Conservation (phyloP, 2,888 invertebrate genomes). For the Amblyjoppa fuscipennis region DNA sequence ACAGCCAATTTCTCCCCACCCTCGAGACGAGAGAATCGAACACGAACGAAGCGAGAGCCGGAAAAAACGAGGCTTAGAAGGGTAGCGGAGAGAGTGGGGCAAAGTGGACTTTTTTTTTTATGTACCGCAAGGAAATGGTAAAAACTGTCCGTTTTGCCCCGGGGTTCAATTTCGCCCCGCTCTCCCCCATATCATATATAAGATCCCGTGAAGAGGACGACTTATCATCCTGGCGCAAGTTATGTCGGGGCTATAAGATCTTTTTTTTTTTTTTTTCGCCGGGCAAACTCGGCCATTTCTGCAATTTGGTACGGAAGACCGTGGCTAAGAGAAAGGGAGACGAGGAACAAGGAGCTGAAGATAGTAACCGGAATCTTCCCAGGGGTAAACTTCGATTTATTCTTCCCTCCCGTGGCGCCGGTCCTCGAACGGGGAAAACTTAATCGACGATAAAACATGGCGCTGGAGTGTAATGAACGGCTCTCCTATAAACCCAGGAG, state of each 20-base stretch:
- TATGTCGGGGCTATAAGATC: conserved; percentile 28
- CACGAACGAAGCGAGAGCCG: not conserved
- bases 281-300: conserved; percentile 14
- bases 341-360: not conserved
- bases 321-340: conserved; percentile 1
- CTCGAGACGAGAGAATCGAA: not conserved
- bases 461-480: conserved; percentile 45
- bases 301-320: conserved; percentile 1
- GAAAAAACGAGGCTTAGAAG: not conserved
- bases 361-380: conserved; percentile 19
- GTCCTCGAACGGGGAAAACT: conserved; percentile 40
- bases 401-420: conserved; percentile 16
- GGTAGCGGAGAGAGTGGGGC: not conserved
- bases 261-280: not conserved
- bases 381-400: conserved; percentile 35
- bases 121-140: not conserved
- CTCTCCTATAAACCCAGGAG: conserved; percentile 24
- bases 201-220: conserved; percentile 8
- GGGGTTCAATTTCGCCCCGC: not conserved
- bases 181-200: not conserved
- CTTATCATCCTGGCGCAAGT: conserved; percentile 28
- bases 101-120: not conserved
- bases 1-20: not conserved
- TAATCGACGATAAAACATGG: conserved; percentile 52
- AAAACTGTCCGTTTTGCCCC: not conserved